Conservation (phyloP, 2,797 vertebrate species). For the Heterohyrax brucei region DNA sequence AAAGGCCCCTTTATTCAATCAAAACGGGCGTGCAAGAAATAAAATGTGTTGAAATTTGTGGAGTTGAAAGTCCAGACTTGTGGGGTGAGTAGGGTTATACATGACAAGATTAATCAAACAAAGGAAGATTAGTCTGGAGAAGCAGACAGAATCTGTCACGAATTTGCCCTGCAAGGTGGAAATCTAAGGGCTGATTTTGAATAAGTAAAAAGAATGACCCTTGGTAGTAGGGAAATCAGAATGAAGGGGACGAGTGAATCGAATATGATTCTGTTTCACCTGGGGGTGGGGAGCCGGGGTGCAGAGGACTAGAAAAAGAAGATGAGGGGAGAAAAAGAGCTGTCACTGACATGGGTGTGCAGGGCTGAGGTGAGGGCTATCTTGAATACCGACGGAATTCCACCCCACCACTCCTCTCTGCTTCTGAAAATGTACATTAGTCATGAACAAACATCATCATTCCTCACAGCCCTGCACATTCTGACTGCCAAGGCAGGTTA, state of each 20-base stretch:
- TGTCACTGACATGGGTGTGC: fast-evolving
- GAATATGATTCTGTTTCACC: not conserved
- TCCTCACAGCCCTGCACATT: constrained; percentile 49
- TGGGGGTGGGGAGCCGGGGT: not conserved
- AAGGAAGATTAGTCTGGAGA: not conserved
- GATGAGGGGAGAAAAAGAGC: too few relatives aligned
- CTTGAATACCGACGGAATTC: not conserved
- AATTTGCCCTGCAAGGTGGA: not conserved
- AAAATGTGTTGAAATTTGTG: constrained; percentile 8
- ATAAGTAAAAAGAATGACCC: constrained; percentile 25
- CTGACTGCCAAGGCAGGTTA: constrained; percentile 71
- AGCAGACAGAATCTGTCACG: not conserved
- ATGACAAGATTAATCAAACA: not conserved
- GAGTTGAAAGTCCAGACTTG: constrained; percentile 1
- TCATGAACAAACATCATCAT: constrained; percentile 24
- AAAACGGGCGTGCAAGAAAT: not conserved
- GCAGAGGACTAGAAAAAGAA: not conserved
- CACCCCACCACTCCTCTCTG: not conserved
- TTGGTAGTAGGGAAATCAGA: not conserved
- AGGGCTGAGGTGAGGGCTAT: not conserved
- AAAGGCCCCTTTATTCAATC: not conserved
- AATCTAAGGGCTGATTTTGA: not conserved
- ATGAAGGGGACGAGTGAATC: not conserved
- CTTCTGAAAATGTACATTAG: constrained; percentile 6
- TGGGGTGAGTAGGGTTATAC: not conserved